Percentiles rank a stretch among this genome's conserved stretches.
These are phyloP conservation scores for Pollenia labialis DNA, from an alignment of 2,888 invertebrate species.

Conservation along the genomic window DNA sequence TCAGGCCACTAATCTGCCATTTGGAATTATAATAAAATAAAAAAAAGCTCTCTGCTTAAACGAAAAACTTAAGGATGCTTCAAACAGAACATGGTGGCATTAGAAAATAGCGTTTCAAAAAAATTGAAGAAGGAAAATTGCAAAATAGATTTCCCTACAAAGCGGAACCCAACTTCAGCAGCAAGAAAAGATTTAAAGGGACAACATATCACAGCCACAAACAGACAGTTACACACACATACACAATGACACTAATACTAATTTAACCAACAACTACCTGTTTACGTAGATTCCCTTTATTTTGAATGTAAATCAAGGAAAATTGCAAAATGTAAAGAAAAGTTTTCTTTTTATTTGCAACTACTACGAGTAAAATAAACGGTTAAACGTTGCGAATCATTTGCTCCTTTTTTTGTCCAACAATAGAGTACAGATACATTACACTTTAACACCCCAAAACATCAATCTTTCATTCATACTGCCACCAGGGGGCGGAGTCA, in stretches of 20 bases:
- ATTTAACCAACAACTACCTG: conserved; percentile 73
- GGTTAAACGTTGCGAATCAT: conserved; percentile 36
- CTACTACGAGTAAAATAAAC: conserved; percentile 48
- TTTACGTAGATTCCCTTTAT: conserved; percentile 61
- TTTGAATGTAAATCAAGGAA: conserved; percentile 30
- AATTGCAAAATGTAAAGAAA: conserved; percentile 43
- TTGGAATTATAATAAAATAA: conserved; percentile 54
- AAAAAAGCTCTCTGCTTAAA: background rate
- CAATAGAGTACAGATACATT: conserved; percentile 74
- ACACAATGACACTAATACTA: conserved; percentile 2
- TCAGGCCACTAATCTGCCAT: conserved; percentile 80
- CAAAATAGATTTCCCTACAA: conserved; percentile 15
- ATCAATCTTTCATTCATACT: conserved; percentile 77
- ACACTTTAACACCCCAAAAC: conserved; percentile 77
- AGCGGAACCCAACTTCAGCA: conserved; percentile 49
- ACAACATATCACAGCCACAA: conserved; percentile 42
- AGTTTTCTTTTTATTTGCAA: conserved; percentile 41
- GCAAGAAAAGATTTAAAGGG: conserved; percentile 43
- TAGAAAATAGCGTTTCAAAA: background rate
- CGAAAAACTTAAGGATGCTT: conserved; percentile 12
- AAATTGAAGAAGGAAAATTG: conserved; percentile 29
- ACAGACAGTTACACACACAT: conserved; percentile 9
- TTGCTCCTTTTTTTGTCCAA: conserved; percentile 66
- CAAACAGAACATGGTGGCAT: conserved; percentile 29
- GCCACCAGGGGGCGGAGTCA: conserved; percentile 78